Evolutionary conservation across 2,113 vertebrate species (phyloP).

Genomic region (Crotalus helleri): DNA sequence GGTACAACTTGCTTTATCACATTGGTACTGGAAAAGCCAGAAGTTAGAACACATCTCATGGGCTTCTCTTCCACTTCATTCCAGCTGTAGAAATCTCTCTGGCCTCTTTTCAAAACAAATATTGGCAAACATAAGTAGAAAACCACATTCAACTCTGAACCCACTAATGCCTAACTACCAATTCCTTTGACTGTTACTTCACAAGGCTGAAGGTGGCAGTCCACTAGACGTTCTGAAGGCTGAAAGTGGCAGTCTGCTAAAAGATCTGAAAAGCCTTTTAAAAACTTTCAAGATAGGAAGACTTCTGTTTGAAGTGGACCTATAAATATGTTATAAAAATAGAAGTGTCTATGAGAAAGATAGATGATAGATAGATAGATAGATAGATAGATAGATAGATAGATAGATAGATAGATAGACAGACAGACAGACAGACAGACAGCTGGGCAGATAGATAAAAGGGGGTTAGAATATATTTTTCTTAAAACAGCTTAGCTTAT

Average conservation of each 20-base stretch:
- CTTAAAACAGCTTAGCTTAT: background rate
- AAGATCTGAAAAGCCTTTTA: accelerated
- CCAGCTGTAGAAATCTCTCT: conserved; percentile 64
- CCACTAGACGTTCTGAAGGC: background rate
- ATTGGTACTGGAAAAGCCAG: conserved; percentile 51
- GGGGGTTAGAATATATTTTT: background rate
- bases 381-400: too few species aligned
- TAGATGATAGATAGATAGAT: too few species aligned
- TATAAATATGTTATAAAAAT: background rate
- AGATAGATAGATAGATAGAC: too few species aligned
- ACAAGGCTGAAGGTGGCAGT: background rate
- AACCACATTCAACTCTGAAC: conserved; percentile 62
- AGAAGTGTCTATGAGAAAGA: conserved; percentile 5
- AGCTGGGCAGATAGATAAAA: too few species aligned
- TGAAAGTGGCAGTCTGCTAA: background rate
- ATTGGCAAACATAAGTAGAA: conserved; percentile 67
- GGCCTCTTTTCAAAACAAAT: conserved; percentile 74
- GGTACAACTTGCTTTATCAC: conserved; percentile 30
- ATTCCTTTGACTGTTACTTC: background rate
- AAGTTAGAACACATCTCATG: conserved; percentile 64
- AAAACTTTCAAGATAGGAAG: background rate
- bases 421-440: too few species aligned
- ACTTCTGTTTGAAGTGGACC: accelerated
- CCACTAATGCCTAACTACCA: background rate
- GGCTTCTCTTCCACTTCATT: conserved; percentile 66